Evolutionary conservation across 2,797 vertebrate species (phyloP).

Genomic region (Cercopithecus mitis): DNA sequence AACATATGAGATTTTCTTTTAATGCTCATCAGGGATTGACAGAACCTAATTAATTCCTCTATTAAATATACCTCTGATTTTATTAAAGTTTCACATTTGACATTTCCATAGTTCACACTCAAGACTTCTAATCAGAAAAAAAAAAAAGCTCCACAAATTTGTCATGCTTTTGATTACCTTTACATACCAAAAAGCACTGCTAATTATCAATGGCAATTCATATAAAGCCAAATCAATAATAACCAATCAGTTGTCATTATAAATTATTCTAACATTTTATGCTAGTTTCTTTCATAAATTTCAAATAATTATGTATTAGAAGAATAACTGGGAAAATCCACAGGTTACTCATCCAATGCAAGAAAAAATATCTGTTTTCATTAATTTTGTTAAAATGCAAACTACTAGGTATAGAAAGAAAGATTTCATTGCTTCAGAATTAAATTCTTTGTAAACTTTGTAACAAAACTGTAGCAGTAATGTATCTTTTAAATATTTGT

Average conservation of each 20-base stretch:
- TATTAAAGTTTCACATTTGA: slow-evolving; percentile 35
- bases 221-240: slow-evolving; percentile 5
- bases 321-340: slow-evolving; percentile 45
- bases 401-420: neutral
- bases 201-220: slow-evolving; percentile 26
- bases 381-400: slow-evolving; percentile 53
- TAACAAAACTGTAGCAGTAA: slow-evolving; percentile 42
- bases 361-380: slow-evolving; percentile 30
- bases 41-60: slow-evolving; percentile 20
- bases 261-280: slow-evolving; percentile 47
- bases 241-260: slow-evolving; percentile 7
- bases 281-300: slow-evolving; percentile 31
- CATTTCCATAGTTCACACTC: slow-evolving; percentile 22
- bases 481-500: slow-evolving; percentile 3
- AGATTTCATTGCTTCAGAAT: slow-evolving; percentile 34
- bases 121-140: slow-evolving; percentile 30
- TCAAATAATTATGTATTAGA: slow-evolving; percentile 26
- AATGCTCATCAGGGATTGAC: neutral
- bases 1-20: neutral
- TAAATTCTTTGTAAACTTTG: slow-evolving; percentile 9
- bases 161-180: slow-evolving; percentile 32
- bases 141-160: neutral
- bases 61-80: neutral
- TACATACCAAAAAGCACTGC: neutral
- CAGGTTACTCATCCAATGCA: neutral